Conservation (phyloP, 2,888 invertebrate species). For the Ryuthela nishihirai region DNA sequence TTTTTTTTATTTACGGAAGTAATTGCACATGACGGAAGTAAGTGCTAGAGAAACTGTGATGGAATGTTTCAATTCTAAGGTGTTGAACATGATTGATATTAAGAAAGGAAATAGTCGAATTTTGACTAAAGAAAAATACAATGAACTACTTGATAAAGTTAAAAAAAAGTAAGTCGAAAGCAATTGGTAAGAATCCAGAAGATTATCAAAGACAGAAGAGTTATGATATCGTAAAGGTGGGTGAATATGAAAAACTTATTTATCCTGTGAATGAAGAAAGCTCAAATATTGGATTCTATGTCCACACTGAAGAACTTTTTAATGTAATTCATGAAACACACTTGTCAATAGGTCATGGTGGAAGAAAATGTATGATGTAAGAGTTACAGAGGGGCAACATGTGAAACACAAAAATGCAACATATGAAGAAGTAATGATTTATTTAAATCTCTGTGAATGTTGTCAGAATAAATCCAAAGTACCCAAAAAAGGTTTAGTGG, state of each 20-base stretch:
- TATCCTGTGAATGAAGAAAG: conserved; percentile 5
- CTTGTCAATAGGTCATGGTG: conserved; percentile 12
- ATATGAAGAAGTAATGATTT: conserved; percentile 14
- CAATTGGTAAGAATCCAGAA: conserved; percentile 1
- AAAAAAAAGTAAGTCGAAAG: conserved; percentile 4
- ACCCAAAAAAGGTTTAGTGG: conserved; percentile 13
- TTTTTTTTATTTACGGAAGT: conserved; percentile 1
- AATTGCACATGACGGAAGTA: background rate
- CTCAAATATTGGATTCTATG: conserved; percentile 9
- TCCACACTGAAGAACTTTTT: conserved; percentile 12
- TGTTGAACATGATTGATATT: background rate
- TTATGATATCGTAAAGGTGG: conserved; percentile 3
- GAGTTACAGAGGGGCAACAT: background rate
- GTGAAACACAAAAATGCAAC: conserved; percentile 7
- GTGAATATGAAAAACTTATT: conserved; percentile 6
- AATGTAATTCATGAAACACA: conserved; percentile 7
- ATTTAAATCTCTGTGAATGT: conserved; percentile 5
- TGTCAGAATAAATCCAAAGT: conserved; percentile 7
- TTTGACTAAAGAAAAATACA: conserved; percentile 8
- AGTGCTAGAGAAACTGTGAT: background rate
- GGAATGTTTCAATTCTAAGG: background rate
- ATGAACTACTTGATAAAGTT: background rate
- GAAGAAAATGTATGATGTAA: conserved; percentile 7
- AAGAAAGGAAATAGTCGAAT: conserved; percentile 1
- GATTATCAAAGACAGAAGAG: conserved; percentile 5